A percentile compares a stretch with the other conserved stretches of the same genome.
phyloP scores from a whole-genome alignment of 2,113 vertebrate genomes.

The Leucopsar rothschildi region DNA sequence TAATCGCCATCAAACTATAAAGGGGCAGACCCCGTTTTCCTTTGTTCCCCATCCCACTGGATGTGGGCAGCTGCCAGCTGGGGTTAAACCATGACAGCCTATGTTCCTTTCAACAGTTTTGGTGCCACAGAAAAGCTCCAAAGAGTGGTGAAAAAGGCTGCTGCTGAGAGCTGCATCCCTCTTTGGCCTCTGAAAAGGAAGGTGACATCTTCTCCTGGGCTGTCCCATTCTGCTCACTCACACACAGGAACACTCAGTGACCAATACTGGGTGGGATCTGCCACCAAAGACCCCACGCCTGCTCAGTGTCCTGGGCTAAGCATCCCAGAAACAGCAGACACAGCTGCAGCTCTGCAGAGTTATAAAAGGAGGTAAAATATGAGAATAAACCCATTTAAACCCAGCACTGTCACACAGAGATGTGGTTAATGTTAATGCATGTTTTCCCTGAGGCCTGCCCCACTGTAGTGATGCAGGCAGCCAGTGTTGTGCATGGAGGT shows the following conservation, averaged over 20 bases:
- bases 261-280: background rate
- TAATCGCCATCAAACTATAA: background rate
- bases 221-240: background rate
- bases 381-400: background rate
- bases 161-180: background rate
- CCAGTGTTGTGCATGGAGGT: rapidly evolving
- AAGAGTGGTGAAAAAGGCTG: background rate
- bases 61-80: background rate
- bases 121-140: background rate
- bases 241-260: background rate
- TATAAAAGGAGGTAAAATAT: background rate
- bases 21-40: background rate
- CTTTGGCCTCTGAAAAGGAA: background rate
- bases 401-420: background rate
- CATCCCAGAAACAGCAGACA: background rate
- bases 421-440: background rate
- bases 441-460: background rate
- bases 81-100: background rate
- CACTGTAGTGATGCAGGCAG: background rate
- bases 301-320: background rate
- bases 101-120: background rate
- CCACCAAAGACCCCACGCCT: rapidly evolving
- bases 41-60: background rate
- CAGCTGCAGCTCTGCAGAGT: background rate
- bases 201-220: background rate